Conservation (phyloP, 2,113 vertebrate genomes). For the Tragelaphus buxtoni region DNA sequence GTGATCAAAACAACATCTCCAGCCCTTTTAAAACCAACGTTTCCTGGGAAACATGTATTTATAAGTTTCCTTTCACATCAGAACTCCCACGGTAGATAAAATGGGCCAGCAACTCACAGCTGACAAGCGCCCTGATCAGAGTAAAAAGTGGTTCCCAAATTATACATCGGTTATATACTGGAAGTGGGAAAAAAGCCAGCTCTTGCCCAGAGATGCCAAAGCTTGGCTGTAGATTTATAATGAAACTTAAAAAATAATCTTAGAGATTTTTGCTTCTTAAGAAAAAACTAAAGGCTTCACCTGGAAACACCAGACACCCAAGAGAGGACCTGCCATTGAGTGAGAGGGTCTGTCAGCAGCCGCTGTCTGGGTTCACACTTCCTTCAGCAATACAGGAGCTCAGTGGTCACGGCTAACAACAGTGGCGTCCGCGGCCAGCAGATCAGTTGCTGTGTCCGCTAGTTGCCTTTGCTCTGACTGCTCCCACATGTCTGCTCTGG, state of each 20-base stretch:
- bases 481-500: neutral
- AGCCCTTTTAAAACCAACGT: neutral
- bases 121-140: neutral
- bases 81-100: neutral
- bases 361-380: neutral
- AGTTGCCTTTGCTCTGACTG: neutral
- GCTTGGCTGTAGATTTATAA: neutral
- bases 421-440: neutral
- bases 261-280: neutral
- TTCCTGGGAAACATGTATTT: conserved; percentile 13
- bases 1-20: neutral
- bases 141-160: neutral
- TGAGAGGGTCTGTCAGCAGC: neutral
- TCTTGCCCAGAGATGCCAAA: neutral
- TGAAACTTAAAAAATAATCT: neutral
- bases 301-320: neutral
- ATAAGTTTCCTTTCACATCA: neutral
- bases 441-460: neutral
- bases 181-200: neutral
- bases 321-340: too few species aligned
- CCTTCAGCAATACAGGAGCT: neutral
- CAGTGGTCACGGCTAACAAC: neutral
- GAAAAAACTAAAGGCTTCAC: neutral
- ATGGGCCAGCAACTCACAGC: neutral
- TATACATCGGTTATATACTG: neutral